Percentiles rank a stretch among this genome's conserved stretches.
Conservation (phyloP, 2,797 vertebrate species). For the Fundulus diaphanus region DNA sequence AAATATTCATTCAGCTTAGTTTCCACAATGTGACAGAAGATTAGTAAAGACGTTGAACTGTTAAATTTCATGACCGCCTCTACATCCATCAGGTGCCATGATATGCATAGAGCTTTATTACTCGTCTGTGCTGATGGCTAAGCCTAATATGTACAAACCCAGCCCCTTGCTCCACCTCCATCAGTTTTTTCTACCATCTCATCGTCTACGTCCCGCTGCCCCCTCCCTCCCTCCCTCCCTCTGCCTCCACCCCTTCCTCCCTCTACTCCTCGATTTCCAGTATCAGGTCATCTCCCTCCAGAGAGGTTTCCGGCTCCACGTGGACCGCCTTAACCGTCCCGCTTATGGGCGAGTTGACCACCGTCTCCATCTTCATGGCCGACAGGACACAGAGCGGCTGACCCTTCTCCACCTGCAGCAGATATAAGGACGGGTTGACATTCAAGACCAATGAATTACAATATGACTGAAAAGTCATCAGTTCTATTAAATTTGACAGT, state of each 20-base stretch:
- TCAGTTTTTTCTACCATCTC: slow-evolving; percentile 30
- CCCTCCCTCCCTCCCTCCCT: not conserved
- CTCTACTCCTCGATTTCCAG: slow-evolving; percentile 85
- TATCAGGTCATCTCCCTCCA: slow-evolving; percentile 94
- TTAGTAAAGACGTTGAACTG: not conserved
- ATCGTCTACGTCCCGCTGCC: slow-evolving; percentile 29
- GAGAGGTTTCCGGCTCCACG: slow-evolving; percentile 82
- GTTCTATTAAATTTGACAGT: too few relatives aligned
- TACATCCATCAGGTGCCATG: slow-evolving; percentile 10
- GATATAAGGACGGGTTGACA: not conserved
- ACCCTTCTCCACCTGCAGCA: slow-evolving; percentile 85
- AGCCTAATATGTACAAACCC: slow-evolving; percentile 33
- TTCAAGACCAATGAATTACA: not conserved
- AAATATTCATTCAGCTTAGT: slow-evolving; percentile 2
- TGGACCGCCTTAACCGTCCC: slow-evolving; percentile 86
- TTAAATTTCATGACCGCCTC: not conserved
- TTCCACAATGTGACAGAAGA: slow-evolving; percentile 18
- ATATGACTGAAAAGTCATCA: not conserved
- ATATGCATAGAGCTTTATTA: slow-evolving; percentile 20
- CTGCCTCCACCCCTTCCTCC: not conserved
- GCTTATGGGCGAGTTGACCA: slow-evolving; percentile 89
- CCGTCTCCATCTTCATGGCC: slow-evolving; percentile 97
- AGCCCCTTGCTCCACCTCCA: slow-evolving; percentile 15
- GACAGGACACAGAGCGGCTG: slow-evolving; percentile 94
- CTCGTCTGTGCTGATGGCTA: not conserved